These are phyloP conservation scores for Pocillopora verrucosa DNA, from an alignment of 64 coral and sea anemone genomes.

Conservation along the genomic window DNA sequence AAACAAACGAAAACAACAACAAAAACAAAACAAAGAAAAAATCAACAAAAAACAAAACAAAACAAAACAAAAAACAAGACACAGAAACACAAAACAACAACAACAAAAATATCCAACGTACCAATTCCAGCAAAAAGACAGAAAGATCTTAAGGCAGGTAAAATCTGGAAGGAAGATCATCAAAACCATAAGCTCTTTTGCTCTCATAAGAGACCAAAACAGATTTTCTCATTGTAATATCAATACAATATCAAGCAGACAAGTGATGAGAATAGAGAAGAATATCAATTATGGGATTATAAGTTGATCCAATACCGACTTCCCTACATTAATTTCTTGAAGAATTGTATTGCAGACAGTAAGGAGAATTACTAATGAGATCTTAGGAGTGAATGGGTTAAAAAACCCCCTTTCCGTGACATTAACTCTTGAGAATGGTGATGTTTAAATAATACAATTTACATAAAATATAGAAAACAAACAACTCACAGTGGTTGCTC, in stretches of 20 bases:
- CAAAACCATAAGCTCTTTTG: neutral
- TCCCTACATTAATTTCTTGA: no score
- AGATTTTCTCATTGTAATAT: no score
- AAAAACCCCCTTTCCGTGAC: no score
- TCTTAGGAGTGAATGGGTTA: no score
- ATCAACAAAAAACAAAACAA: neutral
- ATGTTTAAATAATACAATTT: neutral
- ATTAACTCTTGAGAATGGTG: no score
- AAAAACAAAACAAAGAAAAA: no score
- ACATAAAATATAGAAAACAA: neutral
- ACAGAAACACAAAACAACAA: neutral
- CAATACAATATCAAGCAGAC: no score
- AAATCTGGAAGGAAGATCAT: slow-evolving; percentile 44
- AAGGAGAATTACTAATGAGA: no score
- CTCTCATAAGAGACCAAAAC: no score
- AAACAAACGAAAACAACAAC: neutral
- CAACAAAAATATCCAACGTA: neutral
- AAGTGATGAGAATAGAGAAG: neutral
- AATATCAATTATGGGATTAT: neutral
- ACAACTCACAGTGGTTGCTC: slow-evolving; percentile 68
- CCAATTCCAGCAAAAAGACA: slow-evolving; percentile 89
- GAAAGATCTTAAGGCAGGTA: slow-evolving; percentile 81
- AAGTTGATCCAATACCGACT: no score
- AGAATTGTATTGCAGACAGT: no score
- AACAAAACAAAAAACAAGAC: no score